Conservation (phyloP, 2,113 vertebrate genomes). For the Entelurus aequoreus region DNA sequence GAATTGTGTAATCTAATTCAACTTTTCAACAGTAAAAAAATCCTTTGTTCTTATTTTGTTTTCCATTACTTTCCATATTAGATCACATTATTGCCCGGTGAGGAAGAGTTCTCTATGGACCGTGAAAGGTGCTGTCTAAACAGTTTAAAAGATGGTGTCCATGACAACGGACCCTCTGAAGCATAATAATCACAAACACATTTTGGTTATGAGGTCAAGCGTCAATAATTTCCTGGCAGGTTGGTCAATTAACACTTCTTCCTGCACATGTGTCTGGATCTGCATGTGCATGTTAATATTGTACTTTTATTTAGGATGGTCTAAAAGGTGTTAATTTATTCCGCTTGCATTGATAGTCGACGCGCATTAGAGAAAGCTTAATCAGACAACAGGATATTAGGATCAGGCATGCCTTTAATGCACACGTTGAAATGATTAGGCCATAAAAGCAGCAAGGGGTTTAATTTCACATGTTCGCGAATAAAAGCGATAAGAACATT, state of each 20-base stretch:
- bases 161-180: conserved; percentile 50
- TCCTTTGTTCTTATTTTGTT: conserved; percentile 14
- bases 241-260: conserved; percentile 60
- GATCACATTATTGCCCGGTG: conserved; percentile 51
- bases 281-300: conserved; percentile 47
- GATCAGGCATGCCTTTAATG: conserved; percentile 33
- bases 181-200: conserved; percentile 62
- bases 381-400: conserved; percentile 39
- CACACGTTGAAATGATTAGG: conserved; percentile 44
- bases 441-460: conserved; percentile 43
- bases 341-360: conserved; percentile 21
- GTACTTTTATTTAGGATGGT: conserved; percentile 21
- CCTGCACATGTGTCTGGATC: conserved; percentile 37
- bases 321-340: conserved; percentile 46
- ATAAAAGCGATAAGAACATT: conserved; percentile 27
- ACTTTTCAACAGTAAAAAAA: conserved; percentile 6
- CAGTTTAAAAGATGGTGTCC: conserved; percentile 53
- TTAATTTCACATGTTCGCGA: conserved; percentile 44
- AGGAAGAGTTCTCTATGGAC: conserved; percentile 43
- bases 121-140: conserved; percentile 55
- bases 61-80: conserved; percentile 44
- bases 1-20: conserved; percentile 37
- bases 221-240: conserved; percentile 62
- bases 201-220: conserved; percentile 66
- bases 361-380: conserved; percentile 31